Percentiles rank a stretch among this genome's conserved stretches.
Conservation (phyloP, 2,888 invertebrate genomes). For the Microctonus aethiopoides region DNA sequence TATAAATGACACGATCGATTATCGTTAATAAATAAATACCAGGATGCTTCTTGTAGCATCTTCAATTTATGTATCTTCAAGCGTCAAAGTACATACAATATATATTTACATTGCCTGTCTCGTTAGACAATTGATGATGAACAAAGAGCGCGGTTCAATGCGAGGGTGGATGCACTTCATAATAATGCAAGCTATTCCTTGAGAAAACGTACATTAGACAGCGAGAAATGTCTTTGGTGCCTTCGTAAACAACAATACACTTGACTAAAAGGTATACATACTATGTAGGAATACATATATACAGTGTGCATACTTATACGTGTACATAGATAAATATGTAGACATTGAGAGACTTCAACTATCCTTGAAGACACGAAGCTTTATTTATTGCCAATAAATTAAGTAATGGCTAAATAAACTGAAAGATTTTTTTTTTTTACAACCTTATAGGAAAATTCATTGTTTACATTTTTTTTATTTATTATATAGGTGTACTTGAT, state of each 20-base stretch:
- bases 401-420: conserved; percentile 4
- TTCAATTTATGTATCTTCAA: background rate
- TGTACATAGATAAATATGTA: background rate
- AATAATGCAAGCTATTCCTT: conserved; percentile 46
- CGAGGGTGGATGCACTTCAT: background rate
- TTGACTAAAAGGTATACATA: background rate
- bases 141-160: background rate
- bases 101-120: background rate
- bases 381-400: conserved; percentile 3
- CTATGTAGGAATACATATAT: no score
- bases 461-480: background rate
- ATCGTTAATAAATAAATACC: background rate
- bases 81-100: background rate
- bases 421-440: background rate
- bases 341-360: background rate
- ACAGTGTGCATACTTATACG: background rate
- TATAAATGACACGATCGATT: background rate
- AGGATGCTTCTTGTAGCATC: background rate
- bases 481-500: background rate
- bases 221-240: background rate
- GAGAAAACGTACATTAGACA: conserved; percentile 32
- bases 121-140: background rate
- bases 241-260: background rate
- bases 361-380: background rate
- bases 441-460: background rate